Evolutionary conservation across 2,113 vertebrate species (phyloP), one percentile per base, ranked within the genome.

Genomic region (Copsychus sechellarum): DNA sequence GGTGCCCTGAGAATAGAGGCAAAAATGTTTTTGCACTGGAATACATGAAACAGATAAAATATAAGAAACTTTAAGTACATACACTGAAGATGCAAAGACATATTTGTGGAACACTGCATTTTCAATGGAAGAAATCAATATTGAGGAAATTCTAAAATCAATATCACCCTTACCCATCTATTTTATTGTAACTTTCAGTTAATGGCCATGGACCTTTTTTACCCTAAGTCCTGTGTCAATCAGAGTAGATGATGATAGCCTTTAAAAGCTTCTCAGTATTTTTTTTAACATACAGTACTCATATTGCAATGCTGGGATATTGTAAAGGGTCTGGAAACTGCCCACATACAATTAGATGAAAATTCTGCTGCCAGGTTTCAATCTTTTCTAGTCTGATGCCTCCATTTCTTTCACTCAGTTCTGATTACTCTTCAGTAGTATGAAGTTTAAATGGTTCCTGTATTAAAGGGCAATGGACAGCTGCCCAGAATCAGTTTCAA

Each of bases 401-500:
- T 70, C 53, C 3, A 38, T 72, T 92, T 80, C 53, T 80, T 80
- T 93, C 81, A 47, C 28, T 65, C 31, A 7, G 40, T 40, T 85
- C 77, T 20, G 57, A 53, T 66, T 53, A n/a, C 56, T 48, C 34
- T 69, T 48, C 43, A 54, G 43, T 2, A 56, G 22, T 31, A 19
- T 33, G 13, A 64, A 80, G 26, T 61, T 57, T 65, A 69, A 67
- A 26, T 65, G 58, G 36, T 48, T 80, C 74, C 86, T 77, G 31
- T 14, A 80, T 38, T 48, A 70, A 83, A 88, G 24, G 40, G 53
- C 2, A 1, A 69, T 13, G 22, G 24, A 73, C 23, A 65, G 72
- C 22, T 69, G 17, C 62, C 51, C 57, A 89, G 64, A 85, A 91
- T 67, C 42, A 60, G 50, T 62, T 93, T 82, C 86, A 92, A 86